Percentiles rank a stretch among this genome's conserved stretches.
These are phyloP conservation scores for Hephaestus fuliginosus DNA, from an alignment of 2,797 vertebrate genomes.

Conservation along the genomic window DNA sequence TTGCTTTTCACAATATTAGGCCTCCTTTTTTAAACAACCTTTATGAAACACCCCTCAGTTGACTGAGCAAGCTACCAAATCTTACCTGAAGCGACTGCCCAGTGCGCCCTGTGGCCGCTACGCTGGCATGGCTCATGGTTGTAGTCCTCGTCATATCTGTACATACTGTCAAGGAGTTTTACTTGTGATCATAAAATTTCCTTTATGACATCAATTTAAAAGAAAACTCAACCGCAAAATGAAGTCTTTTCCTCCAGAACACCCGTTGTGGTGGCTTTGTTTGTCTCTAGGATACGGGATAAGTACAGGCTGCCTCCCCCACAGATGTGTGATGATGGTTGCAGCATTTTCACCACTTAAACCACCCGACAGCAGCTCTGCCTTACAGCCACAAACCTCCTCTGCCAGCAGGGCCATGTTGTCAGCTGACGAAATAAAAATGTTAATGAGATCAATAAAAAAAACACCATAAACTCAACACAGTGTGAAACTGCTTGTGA, in stretches of 20 bases:
- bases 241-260: background rate
- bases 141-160: constrained; percentile 93
- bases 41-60: background rate
- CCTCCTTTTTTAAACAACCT: background rate
- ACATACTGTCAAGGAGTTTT: constrained; percentile 66
- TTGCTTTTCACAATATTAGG: too few species aligned
- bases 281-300: constrained; percentile 90
- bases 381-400: constrained; percentile 86
- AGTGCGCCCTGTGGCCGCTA: constrained; percentile 90
- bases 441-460: constrained; percentile 5
- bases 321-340: constrained; percentile 86
- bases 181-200: constrained; percentile 1
- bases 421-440: constrained; percentile 78
- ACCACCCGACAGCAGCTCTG: constrained; percentile 86
- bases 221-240: background rate
- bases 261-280: background rate
- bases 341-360: constrained; percentile 83
- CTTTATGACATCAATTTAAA: background rate
- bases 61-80: background rate
- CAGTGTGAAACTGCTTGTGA: background rate
- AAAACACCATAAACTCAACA: background rate
- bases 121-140: constrained; percentile 92
- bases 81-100: constrained; percentile 91
- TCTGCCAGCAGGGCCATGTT: constrained; percentile 90
- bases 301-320: constrained; percentile 86